A percentile compares a stretch with the other conserved stretches of the same genome.
These are phyloP conservation scores for Geopemphigus sp. DNA, from an alignment of 1,140 invertebrate species.

Conservation along the genomic window DNA sequence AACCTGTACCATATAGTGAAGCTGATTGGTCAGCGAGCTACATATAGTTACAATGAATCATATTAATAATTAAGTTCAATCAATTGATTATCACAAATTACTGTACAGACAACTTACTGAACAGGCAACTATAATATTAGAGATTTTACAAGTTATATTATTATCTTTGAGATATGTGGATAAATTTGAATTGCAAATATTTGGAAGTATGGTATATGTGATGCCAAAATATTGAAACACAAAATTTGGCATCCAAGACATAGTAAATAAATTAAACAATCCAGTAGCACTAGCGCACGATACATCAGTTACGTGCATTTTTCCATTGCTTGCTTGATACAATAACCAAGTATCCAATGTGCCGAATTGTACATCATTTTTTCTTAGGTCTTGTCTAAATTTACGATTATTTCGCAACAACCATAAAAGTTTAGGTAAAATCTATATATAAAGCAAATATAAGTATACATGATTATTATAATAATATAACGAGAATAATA, in stretches of 20 bases:
- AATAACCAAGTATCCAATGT: conserved; percentile 92
- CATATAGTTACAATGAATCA: conserved; percentile 46
- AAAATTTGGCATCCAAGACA: conserved; percentile 67
- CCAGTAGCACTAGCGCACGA: conserved; percentile 88
- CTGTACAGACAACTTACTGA: conserved; percentile 17
- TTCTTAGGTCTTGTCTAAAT: conserved; percentile 62
- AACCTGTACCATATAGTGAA: conserved; percentile 88
- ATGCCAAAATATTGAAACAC: conserved; percentile 66
- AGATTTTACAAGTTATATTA: conserved; percentile 12
- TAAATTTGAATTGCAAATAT: conserved; percentile 74
- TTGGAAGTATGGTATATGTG: conserved; percentile 76
- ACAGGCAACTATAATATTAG: conserved; percentile 21
- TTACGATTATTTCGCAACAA: conserved; percentile 69
- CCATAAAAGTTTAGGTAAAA: conserved; percentile 76
- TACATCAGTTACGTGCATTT: conserved; percentile 77
- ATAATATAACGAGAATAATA: background rate
- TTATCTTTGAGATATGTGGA: background rate
- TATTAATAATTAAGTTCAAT: background rate
- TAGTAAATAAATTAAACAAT: conserved; percentile 87
- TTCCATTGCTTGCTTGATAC: conserved; percentile 67
- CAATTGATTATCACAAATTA: background rate
- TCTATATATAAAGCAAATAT: conserved; percentile 58
- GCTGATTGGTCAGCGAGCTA: conserved; percentile 78
- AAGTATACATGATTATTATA: background rate
- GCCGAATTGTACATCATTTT: conserved; percentile 76